phyloP scores from a whole-genome alignment of 2,113 vertebrate species.

The Acanthisitta chloris region DNA sequence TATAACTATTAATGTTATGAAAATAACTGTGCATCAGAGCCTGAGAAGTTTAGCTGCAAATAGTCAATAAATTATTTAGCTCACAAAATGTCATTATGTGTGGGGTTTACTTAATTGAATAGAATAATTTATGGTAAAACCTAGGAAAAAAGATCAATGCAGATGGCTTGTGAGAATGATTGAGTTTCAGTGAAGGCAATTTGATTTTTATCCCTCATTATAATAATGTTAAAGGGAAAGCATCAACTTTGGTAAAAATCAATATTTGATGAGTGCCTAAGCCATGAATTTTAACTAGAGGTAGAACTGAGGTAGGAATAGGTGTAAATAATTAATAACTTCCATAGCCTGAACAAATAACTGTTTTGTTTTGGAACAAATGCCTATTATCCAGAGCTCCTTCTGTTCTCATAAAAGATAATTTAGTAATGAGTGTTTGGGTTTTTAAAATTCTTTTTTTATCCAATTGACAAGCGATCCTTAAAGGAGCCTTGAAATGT shows the following conservation, averaged over 20 bases:
- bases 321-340: constrained; percentile 73
- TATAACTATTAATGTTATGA: constrained; percentile 67
- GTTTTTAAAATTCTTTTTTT: background rate
- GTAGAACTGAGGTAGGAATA: constrained; percentile 67
- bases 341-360: constrained; percentile 64
- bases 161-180: constrained; percentile 72
- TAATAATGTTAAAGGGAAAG: constrained; percentile 81
- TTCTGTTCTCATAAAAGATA: constrained; percentile 55
- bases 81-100: constrained; percentile 83
- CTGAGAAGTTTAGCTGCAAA: constrained; percentile 72
- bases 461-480: background rate
- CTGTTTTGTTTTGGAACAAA: constrained; percentile 55
- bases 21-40: constrained; percentile 65
- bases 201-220: constrained; percentile 87
- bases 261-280: constrained; percentile 86
- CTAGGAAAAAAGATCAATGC: constrained; percentile 80
- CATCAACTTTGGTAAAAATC: constrained; percentile 84
- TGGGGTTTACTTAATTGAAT: constrained; percentile 83
- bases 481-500: background rate
- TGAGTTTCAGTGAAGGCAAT: constrained; percentile 77
- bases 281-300: constrained; percentile 84
- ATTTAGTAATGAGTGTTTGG: constrained; percentile 56
- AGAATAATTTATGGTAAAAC: constrained; percentile 85
- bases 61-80: constrained; percentile 85
- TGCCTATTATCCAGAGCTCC: constrained; percentile 12